phyloP scores from a whole-genome alignment of 2,888 invertebrate genomes.

The Machimus atricapillus region DNA sequence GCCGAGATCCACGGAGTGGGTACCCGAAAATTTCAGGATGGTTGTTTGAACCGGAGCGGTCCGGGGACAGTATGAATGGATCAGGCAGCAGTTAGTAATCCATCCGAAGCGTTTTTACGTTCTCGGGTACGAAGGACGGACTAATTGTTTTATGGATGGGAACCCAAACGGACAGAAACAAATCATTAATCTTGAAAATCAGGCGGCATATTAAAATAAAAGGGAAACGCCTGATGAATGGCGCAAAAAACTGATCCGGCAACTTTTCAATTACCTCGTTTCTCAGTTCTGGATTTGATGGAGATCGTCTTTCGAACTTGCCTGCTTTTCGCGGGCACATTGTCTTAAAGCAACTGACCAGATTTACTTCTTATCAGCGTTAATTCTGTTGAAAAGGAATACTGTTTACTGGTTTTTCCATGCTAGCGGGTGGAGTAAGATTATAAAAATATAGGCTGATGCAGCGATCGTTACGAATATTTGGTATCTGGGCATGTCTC shows the following conservation, averaged over 20 bases:
- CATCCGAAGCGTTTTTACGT: constrained; percentile 23
- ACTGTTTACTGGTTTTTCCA: background rate
- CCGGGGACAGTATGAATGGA: background rate
- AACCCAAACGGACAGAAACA: constrained; percentile 15
- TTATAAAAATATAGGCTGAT: background rate
- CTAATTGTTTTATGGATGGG: constrained; percentile 36
- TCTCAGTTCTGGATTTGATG: background rate
- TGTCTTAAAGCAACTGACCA: background rate
- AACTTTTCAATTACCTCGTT: constrained; percentile 7
- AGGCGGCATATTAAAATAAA: constrained; percentile 8
- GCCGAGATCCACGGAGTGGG: background rate
- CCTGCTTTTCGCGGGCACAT: background rate
- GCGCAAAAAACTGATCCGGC: background rate
- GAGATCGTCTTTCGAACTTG: background rate
- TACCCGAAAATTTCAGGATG: background rate
- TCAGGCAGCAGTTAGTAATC: background rate
- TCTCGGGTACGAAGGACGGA: background rate
- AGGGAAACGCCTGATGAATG: background rate
- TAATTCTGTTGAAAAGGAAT: background rate
- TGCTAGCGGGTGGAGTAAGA: background rate
- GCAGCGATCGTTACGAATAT: background rate
- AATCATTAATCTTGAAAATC: constrained; percentile 23
- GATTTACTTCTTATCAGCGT: background rate
- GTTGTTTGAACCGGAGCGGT: background rate
- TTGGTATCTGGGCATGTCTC: background rate